Conservation (phyloP, 2,797 vertebrate genomes). For the Pipistrellus pipistrellus region DNA sequence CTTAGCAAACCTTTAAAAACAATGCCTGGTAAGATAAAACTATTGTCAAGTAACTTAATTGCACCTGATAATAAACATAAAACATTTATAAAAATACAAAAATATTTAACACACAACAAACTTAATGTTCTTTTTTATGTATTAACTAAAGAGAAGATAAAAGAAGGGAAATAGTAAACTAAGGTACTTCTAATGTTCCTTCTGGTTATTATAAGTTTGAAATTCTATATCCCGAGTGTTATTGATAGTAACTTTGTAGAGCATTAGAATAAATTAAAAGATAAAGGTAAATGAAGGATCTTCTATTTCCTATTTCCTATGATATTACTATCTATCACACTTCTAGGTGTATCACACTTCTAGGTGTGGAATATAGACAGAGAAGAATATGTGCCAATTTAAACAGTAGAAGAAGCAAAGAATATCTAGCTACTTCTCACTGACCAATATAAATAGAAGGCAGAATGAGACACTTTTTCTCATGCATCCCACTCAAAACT, state of each 20-base stretch:
- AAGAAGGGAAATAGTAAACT: not conserved
- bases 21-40: not conserved
- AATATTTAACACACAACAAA: not conserved
- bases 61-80: not conserved
- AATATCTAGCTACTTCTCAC: constrained; percentile 6
- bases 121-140: not conserved
- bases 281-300: not conserved
- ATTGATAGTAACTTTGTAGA: not conserved
- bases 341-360: not conserved
- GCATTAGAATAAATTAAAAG: not conserved
- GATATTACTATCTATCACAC: not conserved
- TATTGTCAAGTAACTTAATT: not conserved
- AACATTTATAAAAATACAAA: constrained; percentile 2
- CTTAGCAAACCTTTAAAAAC: constrained; percentile 10
- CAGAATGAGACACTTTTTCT: not conserved
- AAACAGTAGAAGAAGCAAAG: constrained; percentile 3
- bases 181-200: not conserved
- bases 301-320: constrained; percentile 1
- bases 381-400: not conserved
- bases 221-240: not conserved
- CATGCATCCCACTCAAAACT: no score
- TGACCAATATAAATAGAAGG: not conserved
- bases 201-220: not conserved
- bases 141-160: not conserved
- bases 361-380: not conserved